phyloP scores from a whole-genome alignment of 2,888 invertebrate species.

The Synanthedon formicaeformis region DNA sequence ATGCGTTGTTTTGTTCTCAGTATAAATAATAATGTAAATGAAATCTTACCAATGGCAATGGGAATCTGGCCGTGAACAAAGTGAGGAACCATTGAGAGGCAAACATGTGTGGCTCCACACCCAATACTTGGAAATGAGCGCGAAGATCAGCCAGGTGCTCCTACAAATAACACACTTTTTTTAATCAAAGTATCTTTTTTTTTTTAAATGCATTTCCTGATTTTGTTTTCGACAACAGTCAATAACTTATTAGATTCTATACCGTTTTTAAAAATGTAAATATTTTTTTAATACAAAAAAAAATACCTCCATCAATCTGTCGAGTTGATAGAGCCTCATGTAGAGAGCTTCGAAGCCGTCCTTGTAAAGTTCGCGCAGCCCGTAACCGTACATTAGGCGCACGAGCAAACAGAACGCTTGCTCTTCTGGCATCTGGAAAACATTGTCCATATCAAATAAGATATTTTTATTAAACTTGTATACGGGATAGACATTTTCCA shows the following conservation, averaged over 20 bases:
- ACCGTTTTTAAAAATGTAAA: too few relatives aligned
- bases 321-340: slow-evolving; percentile 93
- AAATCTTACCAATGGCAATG: slow-evolving; percentile 80
- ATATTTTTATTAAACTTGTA: slow-evolving; percentile 8
- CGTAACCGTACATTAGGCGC: slow-evolving; percentile 97
- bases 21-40: too few relatives aligned
- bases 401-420: slow-evolving; percentile 98
- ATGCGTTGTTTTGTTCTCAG: too few relatives aligned
- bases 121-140: slow-evolving; percentile 83
- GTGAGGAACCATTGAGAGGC: slow-evolving; percentile 99
- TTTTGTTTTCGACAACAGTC: too few relatives aligned
- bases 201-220: too few relatives aligned
- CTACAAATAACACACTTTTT: slow-evolving; percentile 39
- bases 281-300: too few relatives aligned
- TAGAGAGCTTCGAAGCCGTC: slow-evolving; percentile 97
- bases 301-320: slow-evolving; percentile 87
- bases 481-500: background rate
- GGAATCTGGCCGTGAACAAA: slow-evolving; percentile 98
- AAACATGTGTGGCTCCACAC: slow-evolving; percentile 98
- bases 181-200: too few relatives aligned
- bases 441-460: background rate
- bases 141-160: slow-evolving; percentile 86
- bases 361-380: slow-evolving; percentile 93
- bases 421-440: slow-evolving; percentile 97
- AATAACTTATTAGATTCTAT: too few relatives aligned